Conservation (phyloP, 2,797 vertebrate species). For the Phrynocephalus guinanensis region DNA sequence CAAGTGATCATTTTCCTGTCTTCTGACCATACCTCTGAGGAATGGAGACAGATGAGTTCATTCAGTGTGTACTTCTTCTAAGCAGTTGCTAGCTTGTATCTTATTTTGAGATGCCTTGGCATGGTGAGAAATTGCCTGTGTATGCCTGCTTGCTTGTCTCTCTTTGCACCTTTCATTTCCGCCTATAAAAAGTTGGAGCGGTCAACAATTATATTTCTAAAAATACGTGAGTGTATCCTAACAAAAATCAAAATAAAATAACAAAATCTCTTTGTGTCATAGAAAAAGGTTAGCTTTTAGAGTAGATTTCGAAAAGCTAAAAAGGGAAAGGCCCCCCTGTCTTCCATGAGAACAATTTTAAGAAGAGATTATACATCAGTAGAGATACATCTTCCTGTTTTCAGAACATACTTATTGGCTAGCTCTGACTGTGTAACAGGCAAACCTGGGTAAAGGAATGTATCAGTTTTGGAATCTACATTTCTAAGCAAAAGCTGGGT, state of each 20-base stretch:
- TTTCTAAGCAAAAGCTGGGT: too few species aligned
- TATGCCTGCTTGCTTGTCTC: not conserved
- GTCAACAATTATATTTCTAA: not conserved
- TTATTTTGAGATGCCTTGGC: constrained; percentile 52
- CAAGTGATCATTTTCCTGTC: constrained; percentile 53
- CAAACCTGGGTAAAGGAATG: too few species aligned
- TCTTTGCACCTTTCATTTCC: not conserved
- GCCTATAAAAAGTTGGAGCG: not conserved
- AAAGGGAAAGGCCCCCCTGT: too few species aligned
- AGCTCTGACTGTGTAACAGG: too few species aligned
- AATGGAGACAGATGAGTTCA: constrained; percentile 56
- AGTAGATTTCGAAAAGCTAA: too few species aligned
- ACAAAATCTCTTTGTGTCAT: not conserved
- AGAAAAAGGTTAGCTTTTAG: too few species aligned
- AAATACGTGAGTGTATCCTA: not conserved
- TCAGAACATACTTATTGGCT: too few species aligned
- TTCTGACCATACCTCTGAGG: constrained; percentile 34
- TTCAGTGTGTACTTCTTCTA: constrained; percentile 57
- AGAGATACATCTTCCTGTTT: too few species aligned
- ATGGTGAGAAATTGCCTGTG: not conserved
- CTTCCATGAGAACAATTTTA: too few species aligned
- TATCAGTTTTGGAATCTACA: too few species aligned
- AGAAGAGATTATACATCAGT: too few species aligned
- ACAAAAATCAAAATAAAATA: not conserved
- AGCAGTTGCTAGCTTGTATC: constrained; percentile 42